Conservation (phyloP, 2,797 vertebrate genomes). For the Microtus agrestis region DNA sequence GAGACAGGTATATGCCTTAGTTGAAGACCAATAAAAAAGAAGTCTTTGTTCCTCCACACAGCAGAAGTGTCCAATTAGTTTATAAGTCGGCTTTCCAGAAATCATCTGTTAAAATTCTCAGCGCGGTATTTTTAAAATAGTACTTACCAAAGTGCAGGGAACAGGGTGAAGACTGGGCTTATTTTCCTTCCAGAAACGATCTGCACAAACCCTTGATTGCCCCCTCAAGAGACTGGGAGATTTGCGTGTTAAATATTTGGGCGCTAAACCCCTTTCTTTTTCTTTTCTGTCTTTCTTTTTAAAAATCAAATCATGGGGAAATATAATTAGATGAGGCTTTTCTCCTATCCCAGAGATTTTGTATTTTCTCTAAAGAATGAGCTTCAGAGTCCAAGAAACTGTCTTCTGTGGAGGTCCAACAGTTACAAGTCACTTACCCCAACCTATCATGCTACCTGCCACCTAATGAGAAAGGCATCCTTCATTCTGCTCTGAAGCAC, state of each 20-base stretch:
- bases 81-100: slow-evolving; percentile 69
- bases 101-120: slow-evolving; percentile 67
- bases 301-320: slow-evolving; percentile 23
- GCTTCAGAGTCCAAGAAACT: slow-evolving; percentile 15
- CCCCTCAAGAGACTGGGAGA: slow-evolving; percentile 52
- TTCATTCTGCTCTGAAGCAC: slow-evolving; percentile 43
- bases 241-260: slow-evolving; percentile 51
- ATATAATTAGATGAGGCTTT: slow-evolving; percentile 14
- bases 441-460: slow-evolving; percentile 1
- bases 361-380: slow-evolving; percentile 50
- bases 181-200: slow-evolving; percentile 58
- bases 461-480: slow-evolving; percentile 24
- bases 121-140: neutral
- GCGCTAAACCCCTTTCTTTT: neutral
- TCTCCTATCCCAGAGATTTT: slow-evolving; percentile 15
- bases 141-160: slow-evolving; percentile 56
- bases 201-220: slow-evolving; percentile 40
- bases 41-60: slow-evolving; percentile 74
- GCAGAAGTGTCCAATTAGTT: slow-evolving; percentile 73
- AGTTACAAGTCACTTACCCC: slow-evolving; percentile 22
- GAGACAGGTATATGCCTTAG: slow-evolving; percentile 80
- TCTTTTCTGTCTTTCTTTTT: neutral
- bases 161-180: neutral
- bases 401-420: neutral
- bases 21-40: slow-evolving; percentile 77